These are phyloP conservation scores for Chlamydotis undulata DNA, from an alignment of 2,113 vertebrate species.

Conservation along the genomic window DNA sequence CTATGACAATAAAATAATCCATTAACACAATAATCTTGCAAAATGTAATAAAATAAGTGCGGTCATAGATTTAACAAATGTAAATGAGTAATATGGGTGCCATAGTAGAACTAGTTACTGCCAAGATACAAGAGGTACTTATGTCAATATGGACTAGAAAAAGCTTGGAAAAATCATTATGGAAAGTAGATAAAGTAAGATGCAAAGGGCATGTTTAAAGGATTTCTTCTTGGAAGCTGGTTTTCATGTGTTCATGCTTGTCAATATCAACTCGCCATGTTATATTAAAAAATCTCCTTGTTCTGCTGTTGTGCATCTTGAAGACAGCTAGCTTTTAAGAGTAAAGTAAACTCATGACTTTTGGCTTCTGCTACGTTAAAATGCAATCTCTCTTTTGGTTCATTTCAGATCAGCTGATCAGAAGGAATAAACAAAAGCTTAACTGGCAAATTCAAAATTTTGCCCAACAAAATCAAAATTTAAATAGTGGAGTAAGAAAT, in stretches of 20 bases:
- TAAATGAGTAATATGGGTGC: neutral
- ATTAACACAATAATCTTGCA: neutral
- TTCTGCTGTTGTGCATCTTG: neutral
- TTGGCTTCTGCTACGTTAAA: neutral
- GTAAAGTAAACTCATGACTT: neutral
- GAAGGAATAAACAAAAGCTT: neutral
- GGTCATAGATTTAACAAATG: neutral
- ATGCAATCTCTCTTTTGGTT: neutral
- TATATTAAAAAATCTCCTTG: neutral
- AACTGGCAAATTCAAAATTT: neutral
- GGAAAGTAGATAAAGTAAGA: neutral
- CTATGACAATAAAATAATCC: constrained; percentile 10
- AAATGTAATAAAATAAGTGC: neutral
- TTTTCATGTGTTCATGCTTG: neutral
- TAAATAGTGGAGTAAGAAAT: neutral
- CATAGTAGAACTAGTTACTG: neutral
- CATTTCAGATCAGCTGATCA: neutral
- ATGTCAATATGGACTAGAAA: neutral
- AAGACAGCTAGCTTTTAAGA: neutral
- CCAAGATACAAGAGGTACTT: neutral
- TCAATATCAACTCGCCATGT: neutral
- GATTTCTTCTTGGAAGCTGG: neutral
- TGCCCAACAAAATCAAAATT: neutral
- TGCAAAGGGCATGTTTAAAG: neutral
- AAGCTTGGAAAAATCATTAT: neutral